Conservation (phyloP, 1,140 invertebrate species). For the Apis laboriosa region DNA sequence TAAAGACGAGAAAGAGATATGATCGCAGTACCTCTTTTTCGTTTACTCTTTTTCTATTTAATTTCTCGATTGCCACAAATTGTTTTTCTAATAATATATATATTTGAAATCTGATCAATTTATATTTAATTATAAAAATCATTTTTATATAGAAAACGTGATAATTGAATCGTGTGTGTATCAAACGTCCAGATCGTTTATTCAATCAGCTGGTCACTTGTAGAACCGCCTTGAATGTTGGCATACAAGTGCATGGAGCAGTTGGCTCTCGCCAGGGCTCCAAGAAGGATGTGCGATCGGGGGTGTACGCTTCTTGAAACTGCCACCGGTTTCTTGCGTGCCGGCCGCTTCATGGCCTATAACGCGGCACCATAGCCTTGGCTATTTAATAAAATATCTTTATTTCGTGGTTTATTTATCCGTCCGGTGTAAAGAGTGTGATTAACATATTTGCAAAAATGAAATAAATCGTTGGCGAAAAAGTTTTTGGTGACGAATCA, state of each 20-base stretch:
- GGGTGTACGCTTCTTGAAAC: constrained; percentile 32
- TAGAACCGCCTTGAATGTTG: constrained; percentile 53
- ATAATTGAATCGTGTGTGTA: background rate
- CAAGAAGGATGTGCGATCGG: constrained; percentile 59
- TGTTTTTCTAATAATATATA: background rate
- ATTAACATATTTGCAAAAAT: constrained; percentile 1
- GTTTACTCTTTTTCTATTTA: constrained; percentile 28
- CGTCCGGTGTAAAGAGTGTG: constrained; percentile 16
- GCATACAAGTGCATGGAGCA: constrained; percentile 50
- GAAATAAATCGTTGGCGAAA: background rate
- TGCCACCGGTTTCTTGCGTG: constrained; percentile 47
- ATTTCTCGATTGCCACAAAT: background rate
- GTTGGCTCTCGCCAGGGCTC: constrained; percentile 67
- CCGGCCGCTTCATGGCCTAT: constrained; percentile 55
- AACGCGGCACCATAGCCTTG: constrained; percentile 51
- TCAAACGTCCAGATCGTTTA: constrained; percentile 11
- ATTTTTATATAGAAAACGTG: background rate
- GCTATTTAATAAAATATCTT: constrained; percentile 3
- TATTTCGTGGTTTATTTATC: constrained; percentile 16
- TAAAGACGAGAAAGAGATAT: constrained; percentile 5
- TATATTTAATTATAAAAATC: background rate
- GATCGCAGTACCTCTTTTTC: constrained; percentile 19
- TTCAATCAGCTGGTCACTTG: constrained; percentile 59
- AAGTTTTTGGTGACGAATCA: background rate
- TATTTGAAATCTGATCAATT: background rate